Base-by-base conservation (phyloP, 2,113 vertebrate species). In the Cephalopterus ornatus region DNA sequence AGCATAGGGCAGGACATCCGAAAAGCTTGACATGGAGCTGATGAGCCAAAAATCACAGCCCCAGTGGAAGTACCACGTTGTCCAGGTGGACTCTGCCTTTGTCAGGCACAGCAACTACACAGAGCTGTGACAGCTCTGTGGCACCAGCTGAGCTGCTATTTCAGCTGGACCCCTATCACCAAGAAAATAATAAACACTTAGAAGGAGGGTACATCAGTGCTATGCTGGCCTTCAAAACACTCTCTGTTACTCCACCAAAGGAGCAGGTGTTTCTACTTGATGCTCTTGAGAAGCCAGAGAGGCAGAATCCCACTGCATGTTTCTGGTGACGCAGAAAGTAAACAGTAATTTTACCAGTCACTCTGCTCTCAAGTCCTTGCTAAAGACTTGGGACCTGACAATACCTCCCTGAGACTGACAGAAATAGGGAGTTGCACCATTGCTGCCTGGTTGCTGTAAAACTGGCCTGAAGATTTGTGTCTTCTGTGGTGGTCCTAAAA, bases 261-360 rank as follows among this genome's bases (percentile, higher is more conserved):
- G 61, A 75, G 66, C 80, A 96, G 86, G 62, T 87, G 89, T 56
- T 88, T 26, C 58, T 33, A 21, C 88, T 78, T 52, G 55, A 66
- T 74, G 88, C 33, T 92, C 50, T 74, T 47, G 67, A 83, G 65
- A 81, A 71, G 65, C 70, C 68, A 37, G 35, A 50, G 85, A 56
- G 59, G 61, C 83, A 93, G 72, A 49, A 87, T 68, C 47, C 21
- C 1, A 22, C 59, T 71, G 75, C 41, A 9, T 75, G 73, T 65
- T 89, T 53, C 83, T 77, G 62, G 65, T 79, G 80, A 76, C 61
- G 50, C 26, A 53, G 35, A 85, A 85, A 86, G 12, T 12, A 89
- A 91, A 92, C 41, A 89, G 39, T 37, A 35, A 92, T 92, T 92
- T 94, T 95, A 49, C 76, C 80, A 85, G 76, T 61, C 66, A 74